phyloP scores from a whole-genome alignment of 2,888 invertebrate genomes.

The Sylvicola cinctus region DNA sequence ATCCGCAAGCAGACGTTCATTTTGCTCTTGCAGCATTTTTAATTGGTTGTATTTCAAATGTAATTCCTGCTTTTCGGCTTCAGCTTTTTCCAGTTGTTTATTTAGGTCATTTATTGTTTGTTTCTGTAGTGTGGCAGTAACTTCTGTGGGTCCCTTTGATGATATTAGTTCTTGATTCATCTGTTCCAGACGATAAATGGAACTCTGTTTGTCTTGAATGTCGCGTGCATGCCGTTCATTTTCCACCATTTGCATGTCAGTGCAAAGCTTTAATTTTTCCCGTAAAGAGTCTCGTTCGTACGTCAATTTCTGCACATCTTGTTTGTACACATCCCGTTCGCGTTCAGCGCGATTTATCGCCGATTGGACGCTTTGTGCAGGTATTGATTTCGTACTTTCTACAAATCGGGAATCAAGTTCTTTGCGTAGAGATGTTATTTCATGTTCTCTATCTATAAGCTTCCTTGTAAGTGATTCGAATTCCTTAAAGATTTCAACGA shows the following conservation, averaged over 20 bases:
- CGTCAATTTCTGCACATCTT: conserved; percentile 33
- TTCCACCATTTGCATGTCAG: conserved; percentile 27
- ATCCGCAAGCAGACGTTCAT: conserved; percentile 48
- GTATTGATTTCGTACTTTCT: neutral
- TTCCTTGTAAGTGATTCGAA: neutral
- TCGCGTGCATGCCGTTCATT: conserved; percentile 28
- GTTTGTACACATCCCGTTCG: conserved; percentile 33
- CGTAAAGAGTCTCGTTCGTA: conserved; percentile 36
- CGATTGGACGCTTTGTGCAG: conserved; percentile 15
- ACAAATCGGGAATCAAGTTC: neutral
- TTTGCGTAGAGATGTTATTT: neutral
- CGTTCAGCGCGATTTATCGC: conserved; percentile 20
- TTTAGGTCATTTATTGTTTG: conserved; percentile 31
- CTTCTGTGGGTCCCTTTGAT: conserved; percentile 28
- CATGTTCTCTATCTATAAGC: conserved; percentile 1
- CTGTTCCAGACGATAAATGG: conserved; percentile 29
- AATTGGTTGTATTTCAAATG: conserved; percentile 34
- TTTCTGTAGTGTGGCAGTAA: conserved; percentile 30
- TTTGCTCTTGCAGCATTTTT: conserved; percentile 55
- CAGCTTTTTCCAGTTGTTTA: conserved; percentile 28
- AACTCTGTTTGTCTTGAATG: conserved; percentile 28
- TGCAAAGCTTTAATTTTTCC: conserved; percentile 31
- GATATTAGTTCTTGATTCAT: conserved; percentile 33
- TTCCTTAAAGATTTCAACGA: neutral
- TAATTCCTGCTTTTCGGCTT: conserved; percentile 31